phyloP scores from a whole-genome alignment of 2,888 invertebrate genomes.

The Stenolophus ochropezus region DNA sequence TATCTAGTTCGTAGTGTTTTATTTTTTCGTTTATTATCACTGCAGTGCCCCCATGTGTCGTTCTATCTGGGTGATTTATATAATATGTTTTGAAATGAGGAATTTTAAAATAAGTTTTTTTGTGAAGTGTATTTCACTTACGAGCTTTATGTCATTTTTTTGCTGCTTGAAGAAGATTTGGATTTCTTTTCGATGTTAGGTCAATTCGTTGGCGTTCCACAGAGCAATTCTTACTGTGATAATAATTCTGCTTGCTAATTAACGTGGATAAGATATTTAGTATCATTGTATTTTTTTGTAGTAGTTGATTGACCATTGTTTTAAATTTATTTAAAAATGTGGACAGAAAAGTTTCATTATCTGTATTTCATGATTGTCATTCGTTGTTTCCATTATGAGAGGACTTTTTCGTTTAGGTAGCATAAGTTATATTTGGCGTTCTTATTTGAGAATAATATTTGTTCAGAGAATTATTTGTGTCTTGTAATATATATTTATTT shows the following conservation, averaged over 20 bases:
- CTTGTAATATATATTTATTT: background rate
- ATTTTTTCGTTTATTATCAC: constrained; percentile 56
- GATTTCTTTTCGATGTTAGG: background rate
- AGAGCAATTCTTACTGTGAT: constrained; percentile 19
- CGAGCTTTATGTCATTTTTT: constrained; percentile 58
- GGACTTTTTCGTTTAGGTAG: no score
- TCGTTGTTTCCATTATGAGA: no score
- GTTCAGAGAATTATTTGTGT: no score
- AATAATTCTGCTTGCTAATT: constrained; percentile 49
- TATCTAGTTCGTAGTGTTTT: constrained; percentile 49
- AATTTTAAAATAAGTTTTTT: constrained; percentile 55
- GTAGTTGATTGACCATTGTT: constrained; percentile 35
- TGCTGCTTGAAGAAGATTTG: constrained; percentile 51
- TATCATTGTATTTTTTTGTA: constrained; percentile 58
- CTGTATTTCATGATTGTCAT: no score
- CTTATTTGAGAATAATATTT: background rate
- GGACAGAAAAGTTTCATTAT: no score
- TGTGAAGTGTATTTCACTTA: constrained; percentile 61
- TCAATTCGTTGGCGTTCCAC: background rate
- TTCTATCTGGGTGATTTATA: constrained; percentile 59
- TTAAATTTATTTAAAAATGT: constrained; percentile 26
- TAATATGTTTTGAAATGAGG: constrained; percentile 56
- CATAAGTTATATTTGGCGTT: no score
- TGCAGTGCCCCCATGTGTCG: constrained; percentile 51
- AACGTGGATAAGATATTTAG: constrained; percentile 57